phyloP scores from a whole-genome alignment of 1,140 invertebrate genomes.

The Dreissena rostriformis region DNA sequence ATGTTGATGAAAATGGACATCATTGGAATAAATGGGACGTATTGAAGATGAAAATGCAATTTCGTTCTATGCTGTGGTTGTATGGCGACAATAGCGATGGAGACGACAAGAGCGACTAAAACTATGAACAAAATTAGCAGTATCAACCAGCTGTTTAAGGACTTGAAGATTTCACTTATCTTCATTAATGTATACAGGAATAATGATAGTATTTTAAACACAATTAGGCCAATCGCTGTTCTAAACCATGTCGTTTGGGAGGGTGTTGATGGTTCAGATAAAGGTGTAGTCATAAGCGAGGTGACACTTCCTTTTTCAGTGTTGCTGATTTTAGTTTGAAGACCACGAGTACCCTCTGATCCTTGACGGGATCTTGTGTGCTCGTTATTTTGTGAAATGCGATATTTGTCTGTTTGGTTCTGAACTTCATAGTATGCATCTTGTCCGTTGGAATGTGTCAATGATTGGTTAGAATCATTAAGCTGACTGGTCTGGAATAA shows the following conservation, averaged over 20 bases:
- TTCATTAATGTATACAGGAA: constrained; percentile 53
- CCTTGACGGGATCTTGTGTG: too few relatives aligned
- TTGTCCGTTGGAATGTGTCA: too few relatives aligned
- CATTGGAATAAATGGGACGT: constrained; percentile 77
- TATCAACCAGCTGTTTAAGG: constrained; percentile 86
- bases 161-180: constrained; percentile 85
- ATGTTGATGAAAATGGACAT: constrained; percentile 73
- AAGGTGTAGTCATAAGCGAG: constrained; percentile 68
- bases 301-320: constrained; percentile 64
- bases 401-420: too few relatives aligned
- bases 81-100: constrained; percentile 67
- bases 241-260: constrained; percentile 64
- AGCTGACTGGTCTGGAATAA: too few relatives aligned
- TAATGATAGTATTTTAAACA: constrained; percentile 62
- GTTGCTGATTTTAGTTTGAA: constrained; percentile 24
- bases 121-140: constrained; percentile 66
- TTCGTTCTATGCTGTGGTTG: constrained; percentile 76
- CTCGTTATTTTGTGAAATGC: too few relatives aligned
- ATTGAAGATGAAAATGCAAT: constrained; percentile 75
- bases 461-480: too few relatives aligned
- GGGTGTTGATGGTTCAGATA: constrained; percentile 58
- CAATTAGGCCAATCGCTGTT: constrained; percentile 65
- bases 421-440: too few relatives aligned
- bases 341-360: too few relatives aligned
- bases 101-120: constrained; percentile 64